phyloP scores from a whole-genome alignment of 2,888 invertebrate species.

The Halictus quadricinctus region DNA sequence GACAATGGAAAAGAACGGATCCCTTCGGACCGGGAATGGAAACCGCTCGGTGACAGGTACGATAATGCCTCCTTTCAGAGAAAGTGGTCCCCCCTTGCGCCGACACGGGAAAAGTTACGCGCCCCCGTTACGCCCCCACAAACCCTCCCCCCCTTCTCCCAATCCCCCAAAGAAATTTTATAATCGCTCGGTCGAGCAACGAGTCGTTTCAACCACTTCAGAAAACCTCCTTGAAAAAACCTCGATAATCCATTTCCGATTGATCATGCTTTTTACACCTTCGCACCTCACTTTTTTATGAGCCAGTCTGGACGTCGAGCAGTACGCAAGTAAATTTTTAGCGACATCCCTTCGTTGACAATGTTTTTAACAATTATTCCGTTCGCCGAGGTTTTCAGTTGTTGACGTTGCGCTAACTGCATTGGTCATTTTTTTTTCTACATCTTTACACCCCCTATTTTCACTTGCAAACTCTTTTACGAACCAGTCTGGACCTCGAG shows the following conservation, averaged over 20 bases:
- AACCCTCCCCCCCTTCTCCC: neutral
- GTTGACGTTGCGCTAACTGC: no score
- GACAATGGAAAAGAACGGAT: slow-evolving; percentile 57
- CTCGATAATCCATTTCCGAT: neutral
- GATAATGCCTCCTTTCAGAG: slow-evolving; percentile 44
- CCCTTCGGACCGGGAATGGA: slow-evolving; percentile 39
- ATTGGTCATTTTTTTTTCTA: no score
- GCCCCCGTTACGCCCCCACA: neutral
- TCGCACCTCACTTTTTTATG: neutral
- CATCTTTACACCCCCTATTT: no score
- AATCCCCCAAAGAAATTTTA: slow-evolving; percentile 4
- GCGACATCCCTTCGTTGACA: neutral
- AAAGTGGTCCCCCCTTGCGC: slow-evolving; percentile 29
- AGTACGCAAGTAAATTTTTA: neutral
- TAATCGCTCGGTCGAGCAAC: neutral
- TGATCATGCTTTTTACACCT: neutral
- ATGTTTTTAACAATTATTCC: neutral
- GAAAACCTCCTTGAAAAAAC: neutral
- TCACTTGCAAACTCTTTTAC: no score
- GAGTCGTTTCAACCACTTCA: neutral
- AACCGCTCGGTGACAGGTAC: slow-evolving; percentile 54
- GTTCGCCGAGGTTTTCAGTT: no score
- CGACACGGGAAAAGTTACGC: slow-evolving; percentile 33
- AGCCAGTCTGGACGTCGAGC: neutral
- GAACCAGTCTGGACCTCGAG: no score